phyloP scores from a whole-genome alignment of 2,797 vertebrate species.

The Falco berigora region DNA sequence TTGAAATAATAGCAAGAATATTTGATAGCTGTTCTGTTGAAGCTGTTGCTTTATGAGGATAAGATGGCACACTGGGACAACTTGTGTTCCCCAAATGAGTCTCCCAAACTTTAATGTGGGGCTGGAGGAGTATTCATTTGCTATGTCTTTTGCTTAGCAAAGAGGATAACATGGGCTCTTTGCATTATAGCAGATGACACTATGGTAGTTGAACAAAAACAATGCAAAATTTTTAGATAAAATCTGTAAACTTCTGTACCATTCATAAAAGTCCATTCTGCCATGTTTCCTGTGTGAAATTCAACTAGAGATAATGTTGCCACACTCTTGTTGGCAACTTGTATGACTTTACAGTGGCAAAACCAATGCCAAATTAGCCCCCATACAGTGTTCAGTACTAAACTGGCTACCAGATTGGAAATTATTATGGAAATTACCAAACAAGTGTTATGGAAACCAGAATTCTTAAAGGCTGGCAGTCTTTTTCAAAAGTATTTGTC shows the following conservation, averaged over 20 bases:
- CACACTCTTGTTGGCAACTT: background rate
- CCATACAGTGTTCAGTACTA: background rate
- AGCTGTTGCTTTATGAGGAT: background rate
- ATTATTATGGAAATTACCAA: background rate
- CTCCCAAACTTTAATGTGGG: background rate
- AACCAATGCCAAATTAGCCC: background rate
- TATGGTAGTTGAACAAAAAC: background rate
- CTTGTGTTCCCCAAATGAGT: background rate
- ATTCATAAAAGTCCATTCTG: background rate
- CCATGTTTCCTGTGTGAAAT: background rate
- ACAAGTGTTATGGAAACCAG: background rate
- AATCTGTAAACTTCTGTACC: background rate
- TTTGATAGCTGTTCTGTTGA: background rate
- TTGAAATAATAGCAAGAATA: conserved; percentile 24
- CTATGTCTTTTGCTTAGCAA: background rate
- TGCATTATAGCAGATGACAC: background rate
- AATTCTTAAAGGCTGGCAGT: background rate
- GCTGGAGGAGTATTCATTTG: background rate
- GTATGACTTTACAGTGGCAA: background rate
- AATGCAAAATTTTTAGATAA: background rate
- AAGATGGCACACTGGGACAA: background rate
- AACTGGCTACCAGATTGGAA: background rate
- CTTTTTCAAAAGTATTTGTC: conserved; percentile 3
- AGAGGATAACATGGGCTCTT: background rate
- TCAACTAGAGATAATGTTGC: background rate